phyloP scores from a whole-genome alignment of 2,113 vertebrate genomes.

The Plestiodon gilberti region DNA sequence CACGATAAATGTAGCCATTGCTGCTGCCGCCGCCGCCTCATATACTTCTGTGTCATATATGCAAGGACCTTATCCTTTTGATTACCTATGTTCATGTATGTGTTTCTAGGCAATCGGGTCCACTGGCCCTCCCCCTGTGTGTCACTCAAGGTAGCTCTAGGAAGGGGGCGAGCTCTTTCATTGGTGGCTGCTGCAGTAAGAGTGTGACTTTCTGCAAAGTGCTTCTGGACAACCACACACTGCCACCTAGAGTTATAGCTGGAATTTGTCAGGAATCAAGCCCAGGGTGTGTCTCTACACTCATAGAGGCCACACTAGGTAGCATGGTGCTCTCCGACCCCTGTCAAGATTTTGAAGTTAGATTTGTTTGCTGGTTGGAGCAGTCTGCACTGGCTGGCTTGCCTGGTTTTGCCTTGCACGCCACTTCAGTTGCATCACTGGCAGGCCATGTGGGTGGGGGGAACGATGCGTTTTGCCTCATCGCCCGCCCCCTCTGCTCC shows the following conservation, averaged over 20 bases:
- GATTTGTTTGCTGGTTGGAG: neutral
- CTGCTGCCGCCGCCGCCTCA: neutral
- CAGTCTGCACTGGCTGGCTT: neutral
- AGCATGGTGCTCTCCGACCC: too few relatives aligned
- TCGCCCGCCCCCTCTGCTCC: too few relatives aligned
- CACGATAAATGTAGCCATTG: neutral
- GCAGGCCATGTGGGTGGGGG: too few relatives aligned
- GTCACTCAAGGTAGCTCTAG: too few relatives aligned
- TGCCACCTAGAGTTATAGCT: neutral
- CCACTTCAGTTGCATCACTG: too few relatives aligned
- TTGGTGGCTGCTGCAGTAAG: neutral
- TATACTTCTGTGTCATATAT: too few relatives aligned
- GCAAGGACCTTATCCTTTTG: too few relatives aligned
- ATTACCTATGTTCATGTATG: neutral
- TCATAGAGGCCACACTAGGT: neutral
- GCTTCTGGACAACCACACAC: neutral
- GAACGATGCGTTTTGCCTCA: too few relatives aligned
- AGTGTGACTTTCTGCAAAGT: neutral
- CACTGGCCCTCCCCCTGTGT: too few relatives aligned
- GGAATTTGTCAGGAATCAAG: neutral
- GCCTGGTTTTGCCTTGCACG: neutral
- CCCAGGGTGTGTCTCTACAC: neutral
- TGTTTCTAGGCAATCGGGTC: neutral
- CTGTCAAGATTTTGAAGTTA: neutral
- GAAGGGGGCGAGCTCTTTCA: too few relatives aligned